These are phyloP conservation scores for Hetaerina titia DNA, from an alignment of 2,888 invertebrate genomes.

Conservation along the genomic window DNA sequence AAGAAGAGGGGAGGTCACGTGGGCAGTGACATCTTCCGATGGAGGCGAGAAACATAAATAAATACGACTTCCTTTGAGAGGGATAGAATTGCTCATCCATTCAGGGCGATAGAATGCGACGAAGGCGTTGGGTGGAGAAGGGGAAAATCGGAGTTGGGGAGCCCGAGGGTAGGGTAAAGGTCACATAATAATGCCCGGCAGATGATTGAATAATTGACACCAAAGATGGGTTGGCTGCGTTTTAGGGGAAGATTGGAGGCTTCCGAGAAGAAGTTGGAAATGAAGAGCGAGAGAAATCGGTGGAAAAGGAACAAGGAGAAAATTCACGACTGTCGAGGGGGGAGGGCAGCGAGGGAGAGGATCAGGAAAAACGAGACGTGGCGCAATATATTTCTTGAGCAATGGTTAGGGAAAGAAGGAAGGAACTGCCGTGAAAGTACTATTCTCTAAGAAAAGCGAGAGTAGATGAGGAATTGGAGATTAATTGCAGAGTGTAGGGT, in stretches of 20 bases:
- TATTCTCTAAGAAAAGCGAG: not conserved
- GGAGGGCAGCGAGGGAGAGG: not conserved
- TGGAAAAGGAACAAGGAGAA: not conserved
- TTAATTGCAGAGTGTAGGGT: not conserved
- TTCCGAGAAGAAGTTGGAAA: not conserved
- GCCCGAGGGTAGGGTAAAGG: not conserved
- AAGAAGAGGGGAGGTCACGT: not conserved
- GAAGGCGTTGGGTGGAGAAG: not conserved
- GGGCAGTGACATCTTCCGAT: slow-evolving; percentile 5
- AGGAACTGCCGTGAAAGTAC: not conserved
- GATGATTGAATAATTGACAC: not conserved
- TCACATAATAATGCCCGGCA: not conserved
- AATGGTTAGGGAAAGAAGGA: not conserved
- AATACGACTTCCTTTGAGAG: not conserved
- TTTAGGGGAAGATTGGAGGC: not conserved
- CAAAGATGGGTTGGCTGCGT: not conserved
- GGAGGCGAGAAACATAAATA: not conserved
- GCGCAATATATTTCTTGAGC: not conserved
- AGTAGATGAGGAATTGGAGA: not conserved
- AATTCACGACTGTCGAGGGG: not conserved
- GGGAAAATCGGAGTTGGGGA: not conserved
- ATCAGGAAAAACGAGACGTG: not conserved
- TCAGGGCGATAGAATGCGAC: not conserved
- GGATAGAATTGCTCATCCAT: not conserved
- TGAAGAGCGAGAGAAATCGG: not conserved